Evolutionary conservation across 2,797 vertebrate genomes (phyloP).

Genomic region (Clarias fuscus): DNA sequence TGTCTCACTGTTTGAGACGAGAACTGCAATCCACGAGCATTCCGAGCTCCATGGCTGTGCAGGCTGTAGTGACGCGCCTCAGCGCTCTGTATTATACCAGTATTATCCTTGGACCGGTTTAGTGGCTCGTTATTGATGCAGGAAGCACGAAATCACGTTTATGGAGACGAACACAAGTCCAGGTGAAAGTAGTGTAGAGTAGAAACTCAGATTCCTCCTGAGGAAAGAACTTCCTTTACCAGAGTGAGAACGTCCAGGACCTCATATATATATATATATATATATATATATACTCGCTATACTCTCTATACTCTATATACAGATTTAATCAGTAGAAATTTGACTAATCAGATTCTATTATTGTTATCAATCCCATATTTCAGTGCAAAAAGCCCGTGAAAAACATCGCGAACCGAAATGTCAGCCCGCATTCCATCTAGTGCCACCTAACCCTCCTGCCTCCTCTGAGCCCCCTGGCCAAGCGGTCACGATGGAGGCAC

Average conservation of each 20-base stretch:
- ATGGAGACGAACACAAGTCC: background rate
- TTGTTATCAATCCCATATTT: background rate
- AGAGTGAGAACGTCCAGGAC: background rate
- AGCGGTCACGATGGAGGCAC: constrained; percentile 19
- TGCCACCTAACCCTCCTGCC: constrained; percentile 63
- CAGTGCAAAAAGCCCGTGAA: constrained; percentile 11
- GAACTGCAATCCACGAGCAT: no score
- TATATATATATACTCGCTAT: background rate
- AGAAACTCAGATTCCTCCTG: background rate
- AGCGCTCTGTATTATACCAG: background rate
- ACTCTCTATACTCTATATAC: background rate
- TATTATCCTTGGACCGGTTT: background rate
- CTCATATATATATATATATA: background rate
- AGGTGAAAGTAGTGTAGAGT: background rate
- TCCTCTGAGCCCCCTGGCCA: constrained; percentile 27
- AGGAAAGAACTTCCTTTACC: background rate
- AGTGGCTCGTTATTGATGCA: background rate
- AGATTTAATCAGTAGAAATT: background rate
- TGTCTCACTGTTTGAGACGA: background rate
- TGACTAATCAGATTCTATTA: background rate
- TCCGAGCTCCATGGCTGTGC: background rate
- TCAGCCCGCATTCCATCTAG: constrained; percentile 13
- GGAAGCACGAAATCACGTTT: background rate
- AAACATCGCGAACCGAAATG: constrained; percentile 34
- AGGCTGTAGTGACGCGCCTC: background rate